A percentile compares a stretch with the other conserved stretches of the same genome.
These are phyloP conservation scores for Pogoniulus pusillus DNA, from an alignment of 2,797 vertebrate genomes.

Conservation along the genomic window DNA sequence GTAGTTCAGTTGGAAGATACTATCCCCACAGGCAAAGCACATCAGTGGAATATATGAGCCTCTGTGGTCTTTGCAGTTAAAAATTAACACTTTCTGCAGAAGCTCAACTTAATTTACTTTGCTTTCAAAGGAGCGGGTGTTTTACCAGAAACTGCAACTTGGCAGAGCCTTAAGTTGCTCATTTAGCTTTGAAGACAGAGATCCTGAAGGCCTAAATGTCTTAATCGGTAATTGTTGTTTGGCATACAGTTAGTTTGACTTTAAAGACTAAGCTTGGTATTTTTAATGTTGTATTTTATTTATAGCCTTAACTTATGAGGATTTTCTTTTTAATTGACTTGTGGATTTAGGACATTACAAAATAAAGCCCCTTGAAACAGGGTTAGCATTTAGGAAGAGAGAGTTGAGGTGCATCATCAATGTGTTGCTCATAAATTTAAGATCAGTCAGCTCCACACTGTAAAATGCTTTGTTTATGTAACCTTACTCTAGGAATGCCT, in stretches of 20 bases:
- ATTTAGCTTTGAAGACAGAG: not conserved
- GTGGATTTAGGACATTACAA: not conserved
- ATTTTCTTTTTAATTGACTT: not conserved
- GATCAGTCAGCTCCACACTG: not conserved
- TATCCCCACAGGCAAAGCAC: not conserved
- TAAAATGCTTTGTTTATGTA: not conserved
- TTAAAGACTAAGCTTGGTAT: not conserved
- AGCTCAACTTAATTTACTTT: not conserved
- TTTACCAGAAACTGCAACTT: not conserved
- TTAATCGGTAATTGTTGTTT: not conserved
- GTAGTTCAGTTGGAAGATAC: not conserved
- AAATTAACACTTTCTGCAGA: not conserved
- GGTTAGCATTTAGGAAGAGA: not conserved
- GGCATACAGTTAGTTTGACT: not conserved
- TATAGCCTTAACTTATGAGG: not conserved
- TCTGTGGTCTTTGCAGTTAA: not conserved
- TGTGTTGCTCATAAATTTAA: not conserved
- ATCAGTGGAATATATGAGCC: not conserved
- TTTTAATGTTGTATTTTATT: not conserved
- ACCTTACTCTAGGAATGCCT: not conserved
- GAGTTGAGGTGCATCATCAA: not conserved
- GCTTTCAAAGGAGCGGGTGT: not conserved
- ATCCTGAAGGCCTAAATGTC: not conserved
- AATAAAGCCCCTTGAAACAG: not conserved
- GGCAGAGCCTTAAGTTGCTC: not conserved